These are phyloP conservation scores for Irena cyanogastra DNA, from an alignment of 2,113 vertebrate species.

Conservation along the genomic window DNA sequence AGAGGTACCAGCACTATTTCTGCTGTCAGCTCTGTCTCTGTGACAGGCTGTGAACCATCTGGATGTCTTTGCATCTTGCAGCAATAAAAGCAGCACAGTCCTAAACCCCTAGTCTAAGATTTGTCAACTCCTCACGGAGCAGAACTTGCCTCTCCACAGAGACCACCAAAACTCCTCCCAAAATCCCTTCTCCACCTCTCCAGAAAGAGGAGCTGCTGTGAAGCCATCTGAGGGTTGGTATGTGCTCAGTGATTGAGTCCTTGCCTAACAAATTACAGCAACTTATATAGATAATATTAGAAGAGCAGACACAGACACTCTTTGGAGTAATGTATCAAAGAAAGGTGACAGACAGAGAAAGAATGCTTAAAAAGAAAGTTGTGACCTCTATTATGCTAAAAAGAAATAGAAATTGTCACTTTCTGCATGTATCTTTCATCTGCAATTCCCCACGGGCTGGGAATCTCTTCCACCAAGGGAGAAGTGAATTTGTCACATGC, in stretches of 20 bases:
- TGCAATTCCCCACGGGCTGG: not conserved
- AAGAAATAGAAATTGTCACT: not conserved
- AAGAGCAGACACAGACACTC: not conserved
- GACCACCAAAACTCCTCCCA: not conserved
- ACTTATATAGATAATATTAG: not conserved
- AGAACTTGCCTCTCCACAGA: not conserved
- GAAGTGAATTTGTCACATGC: not conserved
- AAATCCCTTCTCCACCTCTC: not conserved
- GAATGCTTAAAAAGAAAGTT: not conserved
- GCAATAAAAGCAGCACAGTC: not conserved
- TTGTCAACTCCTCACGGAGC: not conserved
- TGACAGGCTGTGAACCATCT: not conserved
- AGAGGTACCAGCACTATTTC: not conserved
- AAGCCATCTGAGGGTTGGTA: not conserved
- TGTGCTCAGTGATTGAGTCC: not conserved
- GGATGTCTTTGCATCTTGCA: not conserved
- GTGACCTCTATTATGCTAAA: conserved; percentile 1
- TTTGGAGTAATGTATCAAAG: not conserved
- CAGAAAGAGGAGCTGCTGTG: not conserved
- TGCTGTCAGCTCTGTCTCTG: not conserved
- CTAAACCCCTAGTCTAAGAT: not conserved
- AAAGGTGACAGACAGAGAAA: conserved; percentile 3
- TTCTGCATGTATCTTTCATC: not conserved
- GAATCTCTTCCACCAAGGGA: not conserved
- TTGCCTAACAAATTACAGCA: not conserved